phyloP scores from a whole-genome alignment of 2,797 vertebrate species.

The Notolabrus celidotus region DNA sequence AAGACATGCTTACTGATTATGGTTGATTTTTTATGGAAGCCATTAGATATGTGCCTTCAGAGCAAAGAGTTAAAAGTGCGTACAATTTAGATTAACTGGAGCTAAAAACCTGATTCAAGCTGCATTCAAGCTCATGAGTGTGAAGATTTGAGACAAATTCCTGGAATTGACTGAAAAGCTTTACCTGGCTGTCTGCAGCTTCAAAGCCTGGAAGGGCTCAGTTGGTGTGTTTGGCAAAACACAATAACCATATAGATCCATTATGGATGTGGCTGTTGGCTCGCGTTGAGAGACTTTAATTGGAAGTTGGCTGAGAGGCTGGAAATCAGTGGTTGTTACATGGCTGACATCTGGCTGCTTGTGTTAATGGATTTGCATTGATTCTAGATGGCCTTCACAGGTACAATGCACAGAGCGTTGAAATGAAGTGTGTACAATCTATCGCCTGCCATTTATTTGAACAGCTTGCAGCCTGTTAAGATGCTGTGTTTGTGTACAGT shows the following conservation, averaged over 20 bases:
- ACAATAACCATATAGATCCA: conserved; percentile 62
- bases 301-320: conserved; percentile 63
- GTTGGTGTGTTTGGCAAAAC: conserved; percentile 60
- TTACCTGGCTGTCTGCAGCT: conserved; percentile 28
- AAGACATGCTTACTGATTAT: conserved; percentile 69
- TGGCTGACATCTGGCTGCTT: conserved; percentile 68
- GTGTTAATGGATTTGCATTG: conserved; percentile 76
- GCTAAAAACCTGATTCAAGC: conserved; percentile 48
- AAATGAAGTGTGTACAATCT: conserved; percentile 65
- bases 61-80: conserved; percentile 39
- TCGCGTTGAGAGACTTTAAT: conserved; percentile 64
- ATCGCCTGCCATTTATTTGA: conserved; percentile 65
- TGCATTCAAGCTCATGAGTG: conserved; percentile 36
- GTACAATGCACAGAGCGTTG: conserved; percentile 57
- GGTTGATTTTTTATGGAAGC: conserved; percentile 69
- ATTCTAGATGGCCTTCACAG: conserved; percentile 69
- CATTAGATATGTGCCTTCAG: conserved; percentile 46
- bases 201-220: conserved; percentile 30
- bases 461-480: conserved; percentile 50
- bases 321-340: conserved; percentile 66
- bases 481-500: conserved; percentile 39
- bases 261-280: conserved; percentile 60
- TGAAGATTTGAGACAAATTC: conserved; percentile 50
- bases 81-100: conserved; percentile 40
- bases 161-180: conserved; percentile 32